Percentiles rank a stretch among this genome's conserved stretches.
These are phyloP conservation scores for Saturnia pavonia DNA, from an alignment of 2,888 invertebrate genomes.

Conservation along the genomic window DNA sequence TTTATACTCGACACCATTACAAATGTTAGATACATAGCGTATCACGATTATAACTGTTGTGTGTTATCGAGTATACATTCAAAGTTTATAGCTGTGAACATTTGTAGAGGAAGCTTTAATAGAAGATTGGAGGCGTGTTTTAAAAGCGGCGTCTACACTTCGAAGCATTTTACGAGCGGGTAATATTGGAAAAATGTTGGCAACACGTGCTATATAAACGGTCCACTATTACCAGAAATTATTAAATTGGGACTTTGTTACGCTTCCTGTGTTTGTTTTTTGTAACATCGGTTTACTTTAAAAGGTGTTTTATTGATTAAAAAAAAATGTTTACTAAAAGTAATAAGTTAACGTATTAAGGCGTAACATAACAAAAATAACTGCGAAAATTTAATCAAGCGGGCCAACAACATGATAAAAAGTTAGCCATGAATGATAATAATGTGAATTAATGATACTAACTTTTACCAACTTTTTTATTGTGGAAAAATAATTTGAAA, in stretches of 20 bases:
- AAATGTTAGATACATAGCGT: background rate
- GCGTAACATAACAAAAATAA: too few species aligned
- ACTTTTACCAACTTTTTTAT: too few species aligned
- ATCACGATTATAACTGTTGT: constrained; percentile 1
- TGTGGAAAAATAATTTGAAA: too few species aligned
- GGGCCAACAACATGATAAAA: too few species aligned
- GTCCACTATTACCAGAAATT: constrained; percentile 42
- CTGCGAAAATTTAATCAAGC: too few species aligned
- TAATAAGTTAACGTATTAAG: too few species aligned
- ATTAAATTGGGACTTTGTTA: background rate
- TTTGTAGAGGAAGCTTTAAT: constrained; percentile 21
- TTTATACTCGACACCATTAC: background rate
- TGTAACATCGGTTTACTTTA: background rate
- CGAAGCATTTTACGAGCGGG: constrained; percentile 53
- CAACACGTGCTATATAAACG: constrained; percentile 57
- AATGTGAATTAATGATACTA: too few species aligned
- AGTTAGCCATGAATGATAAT: too few species aligned
- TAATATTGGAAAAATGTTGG: constrained; percentile 72
- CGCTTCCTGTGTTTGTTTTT: background rate
- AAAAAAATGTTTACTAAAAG: too few species aligned
- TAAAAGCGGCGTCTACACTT: constrained; percentile 39
- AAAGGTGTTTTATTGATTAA: background rate
- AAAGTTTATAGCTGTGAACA: constrained; percentile 14
- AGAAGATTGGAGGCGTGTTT: constrained; percentile 38
- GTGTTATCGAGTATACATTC: constrained; percentile 2